Base-by-base conservation (phyloP, 2,113 vertebrate species). In the Neotragus pygmaeus region DNA sequence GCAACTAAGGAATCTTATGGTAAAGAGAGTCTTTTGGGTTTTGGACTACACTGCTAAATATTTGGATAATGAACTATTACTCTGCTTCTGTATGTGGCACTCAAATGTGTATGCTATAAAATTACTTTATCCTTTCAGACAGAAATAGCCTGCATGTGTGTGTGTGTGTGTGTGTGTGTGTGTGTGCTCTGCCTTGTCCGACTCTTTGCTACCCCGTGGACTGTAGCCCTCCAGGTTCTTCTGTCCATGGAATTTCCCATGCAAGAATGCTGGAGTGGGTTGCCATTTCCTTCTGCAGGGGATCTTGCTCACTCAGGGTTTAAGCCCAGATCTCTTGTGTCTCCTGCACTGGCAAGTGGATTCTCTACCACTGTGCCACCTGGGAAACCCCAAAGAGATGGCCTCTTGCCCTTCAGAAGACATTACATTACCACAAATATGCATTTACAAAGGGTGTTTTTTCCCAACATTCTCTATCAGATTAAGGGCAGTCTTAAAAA, bases 91-190 rank as follows among this genome's bases (percentile, higher is more conserved):
- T n/a, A 95, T 55, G 94, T 93, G 64, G 88, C 25, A 28, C 58
- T 62, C 91, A 82, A 82, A 92, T 28, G 36, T 83, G 80, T 97
- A 82, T 62, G 60, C 64, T 96, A 93, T 90, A 96, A 93, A 95
- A 86, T 95, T 91, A 73, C 81, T 90, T 94, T 97, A 94, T 96
- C 84, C 92, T 97, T 91, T 96, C 77, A 94, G 62, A 94, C 19
- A 62, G 39, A 95, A 97, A 95, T 93, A 95, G 95, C 62, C 77
- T 90, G n/a, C n/a, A 0, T 39, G 66, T 73, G 21, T 39, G 19
- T 70, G 1, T 70, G 17, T 70, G 64, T 12, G 62, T 64, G 62
- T 64, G 62, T 66, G 62, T 66, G 64, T 70, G 64, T 36, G 66
- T 70, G 66, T 70, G 19, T 39, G 10, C 39, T 70, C n/a, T 36